These are phyloP conservation scores for Tachypleus tridentatus DNA, from an alignment of 1,140 invertebrate genomes.

Conservation along the genomic window DNA sequence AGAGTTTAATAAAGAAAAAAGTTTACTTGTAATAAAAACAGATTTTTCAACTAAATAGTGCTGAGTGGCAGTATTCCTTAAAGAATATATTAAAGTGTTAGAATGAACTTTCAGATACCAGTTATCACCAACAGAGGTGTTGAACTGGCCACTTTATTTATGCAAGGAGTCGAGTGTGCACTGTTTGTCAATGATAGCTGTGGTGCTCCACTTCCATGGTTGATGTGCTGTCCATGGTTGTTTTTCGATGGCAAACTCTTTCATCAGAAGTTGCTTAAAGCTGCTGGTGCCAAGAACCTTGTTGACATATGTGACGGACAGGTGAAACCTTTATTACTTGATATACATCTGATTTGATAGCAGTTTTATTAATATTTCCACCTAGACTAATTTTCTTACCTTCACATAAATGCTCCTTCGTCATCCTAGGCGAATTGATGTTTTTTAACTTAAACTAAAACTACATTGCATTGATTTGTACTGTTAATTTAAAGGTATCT, in stretches of 20 bases:
- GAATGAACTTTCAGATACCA: constrained; percentile 37
- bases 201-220: constrained; percentile 77
- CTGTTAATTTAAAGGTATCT: too few relatives aligned
- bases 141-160: constrained; percentile 70
- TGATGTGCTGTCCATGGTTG: constrained; percentile 78
- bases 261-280: constrained; percentile 60
- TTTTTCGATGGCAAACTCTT: constrained; percentile 88
- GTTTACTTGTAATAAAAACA: too few relatives aligned
- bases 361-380: too few relatives aligned
- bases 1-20: too few relatives aligned
- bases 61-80: too few relatives aligned
- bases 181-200: constrained; percentile 81
- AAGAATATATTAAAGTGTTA: too few relatives aligned
- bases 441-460: too few relatives aligned
- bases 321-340: constrained; percentile 24
- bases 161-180: constrained; percentile 76
- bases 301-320: constrained; percentile 38
- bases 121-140: constrained; percentile 65
- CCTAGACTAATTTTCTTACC: too few relatives aligned
- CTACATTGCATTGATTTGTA: too few relatives aligned
- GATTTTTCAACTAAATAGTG: too few relatives aligned
- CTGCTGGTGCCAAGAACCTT: constrained; percentile 36
- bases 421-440: too few relatives aligned
- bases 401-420: too few relatives aligned
- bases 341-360: background rate